phyloP scores from a whole-genome alignment of 2,888 invertebrate genomes.

The Caenorhabditis becei region DNA sequence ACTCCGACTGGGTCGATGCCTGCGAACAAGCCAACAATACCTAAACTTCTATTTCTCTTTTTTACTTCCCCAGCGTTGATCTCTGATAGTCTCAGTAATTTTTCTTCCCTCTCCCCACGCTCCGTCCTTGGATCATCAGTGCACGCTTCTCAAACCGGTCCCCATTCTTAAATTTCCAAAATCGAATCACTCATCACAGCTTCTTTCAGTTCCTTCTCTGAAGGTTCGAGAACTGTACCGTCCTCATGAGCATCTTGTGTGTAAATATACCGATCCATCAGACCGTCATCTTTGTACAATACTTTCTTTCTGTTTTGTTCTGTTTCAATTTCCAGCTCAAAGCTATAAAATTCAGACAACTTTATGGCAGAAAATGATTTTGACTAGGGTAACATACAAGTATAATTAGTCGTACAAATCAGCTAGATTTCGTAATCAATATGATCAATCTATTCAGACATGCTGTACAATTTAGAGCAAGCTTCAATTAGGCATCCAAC shows the following conservation, averaged over 20 bases:
- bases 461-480: conserved; percentile 50
- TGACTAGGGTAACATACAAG: conserved; percentile 15
- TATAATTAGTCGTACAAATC: conserved; percentile 10
- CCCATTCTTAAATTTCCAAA: conserved; percentile 12
- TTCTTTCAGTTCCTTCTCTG: conserved; percentile 4
- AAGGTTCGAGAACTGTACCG: conserved; percentile 23
- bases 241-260: conserved; percentile 17
- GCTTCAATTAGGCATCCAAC: conserved; percentile 92
- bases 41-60: conserved; percentile 11
- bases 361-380: background rate
- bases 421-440: conserved; percentile 5
- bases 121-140: conserved; percentile 44
- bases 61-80: conserved; percentile 32
- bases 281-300: conserved; percentile 29
- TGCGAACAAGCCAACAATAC: conserved; percentile 90
- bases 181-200: conserved; percentile 13
- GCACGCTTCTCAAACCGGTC: conserved; percentile 48
- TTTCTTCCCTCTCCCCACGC: background rate
- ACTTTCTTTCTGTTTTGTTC: conserved; percentile 27
- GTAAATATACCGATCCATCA: conserved; percentile 20
- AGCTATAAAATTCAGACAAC: conserved; percentile 35
- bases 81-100: conserved; percentile 54
- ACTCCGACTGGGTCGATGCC: conserved; percentile 99
- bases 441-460: conserved; percentile 20
- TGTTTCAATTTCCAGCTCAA: conserved; percentile 17